Evolutionary conservation across 2,888 invertebrate genomes (phyloP), one percentile per base, ranked within the genome.

Genomic region (Digitonthophagus gazella): DNA sequence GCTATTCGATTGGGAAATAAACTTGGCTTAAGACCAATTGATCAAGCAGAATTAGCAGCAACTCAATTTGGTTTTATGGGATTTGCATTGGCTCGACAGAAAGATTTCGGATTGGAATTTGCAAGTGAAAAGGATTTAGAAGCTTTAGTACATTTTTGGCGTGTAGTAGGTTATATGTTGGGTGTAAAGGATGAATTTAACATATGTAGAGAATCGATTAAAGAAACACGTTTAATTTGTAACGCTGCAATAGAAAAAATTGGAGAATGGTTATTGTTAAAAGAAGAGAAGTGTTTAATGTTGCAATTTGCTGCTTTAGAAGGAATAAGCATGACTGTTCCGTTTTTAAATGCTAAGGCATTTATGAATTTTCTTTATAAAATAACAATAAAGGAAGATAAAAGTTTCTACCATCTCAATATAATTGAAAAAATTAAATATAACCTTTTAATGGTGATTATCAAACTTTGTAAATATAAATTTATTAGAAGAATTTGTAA

Each of bases 61-160:
- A 95, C 96, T 0, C 93, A 93, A 81, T 93, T 93, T 79, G 95
- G 94, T 1, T 96, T 96, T 79, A 87, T 96, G 78, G 96, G 95
- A 0, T 89, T 90, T 73, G 85, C 89, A 0, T 79, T 93, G 0
- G 78, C 92, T 2, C 87, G 87, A 66, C 86, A 89, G 0, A 85
- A 89, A 67, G 80, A 85, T 66, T 85, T 94, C 63, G 92, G 93
- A 0, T 83, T 95, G 8, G 80, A 85, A 3, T 85, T 87, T 71
- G 81, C 86, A 2, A 86, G 84, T 6, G 81, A 84, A 0, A 88
- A 86, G 58, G 91, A 93, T 71, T 85, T 92, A 76, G 91, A 92
- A 65, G 91, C 89, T 0, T 91, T 93, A 70, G 83, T 92, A 3
- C 93, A 96, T 80, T 87, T 93, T 78, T 96, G 96, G 96, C 87